Base-by-base conservation (phyloP, 1,140 invertebrate species). In the Zaprionus camerounensis region DNA sequence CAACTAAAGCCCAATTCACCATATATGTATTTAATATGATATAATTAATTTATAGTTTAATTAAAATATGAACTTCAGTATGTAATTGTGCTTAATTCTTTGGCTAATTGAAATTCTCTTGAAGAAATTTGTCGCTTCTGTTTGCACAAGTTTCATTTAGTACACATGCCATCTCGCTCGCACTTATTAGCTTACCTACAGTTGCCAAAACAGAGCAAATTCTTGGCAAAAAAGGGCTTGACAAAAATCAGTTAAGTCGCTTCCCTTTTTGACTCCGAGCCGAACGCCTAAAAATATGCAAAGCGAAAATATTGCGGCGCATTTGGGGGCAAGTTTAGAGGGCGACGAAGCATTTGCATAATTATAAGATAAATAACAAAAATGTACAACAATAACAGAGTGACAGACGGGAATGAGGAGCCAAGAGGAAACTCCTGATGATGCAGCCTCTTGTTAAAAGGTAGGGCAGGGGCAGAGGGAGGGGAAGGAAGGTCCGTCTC, bases 311-410 rank as follows among this genome's bases (percentile, higher is more conserved):
- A 38, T 66, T 24, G 13, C n/a, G n/a, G 41, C 41, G 9, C 46
- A 9, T 51, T 15, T 46, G 46, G 24, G 17, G 36, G 51, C 56
- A 61, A 68, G 41, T 34, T 59, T 17, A 34, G 26, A 31, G 31
- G 63, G 53, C 38, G 24, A 36, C 36, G 41, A 56, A 22, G 64
- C 69, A 88, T 88, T 88, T 90, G 59, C 84, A 88, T 88, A 88
- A 88, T 88, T 88, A 88, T 79, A 88, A 90, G 84, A 90, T 88
- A 88, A 88, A 88, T 90, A 84, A 88, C 73, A 75, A 90, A 83
- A 84, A 79, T 76, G 71, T 76, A 66, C 85, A 84, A 82, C 75
- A 90, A 81, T 76, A 90, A 88, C 81, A 84, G 38, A 59, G 55
- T 11, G 36, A 24, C 26, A 12, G 24, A 20, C 22, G 49, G 22